phyloP scores from a whole-genome alignment of 53 echinoderm and acorn worm species.

The Henricia sp. region DNA sequence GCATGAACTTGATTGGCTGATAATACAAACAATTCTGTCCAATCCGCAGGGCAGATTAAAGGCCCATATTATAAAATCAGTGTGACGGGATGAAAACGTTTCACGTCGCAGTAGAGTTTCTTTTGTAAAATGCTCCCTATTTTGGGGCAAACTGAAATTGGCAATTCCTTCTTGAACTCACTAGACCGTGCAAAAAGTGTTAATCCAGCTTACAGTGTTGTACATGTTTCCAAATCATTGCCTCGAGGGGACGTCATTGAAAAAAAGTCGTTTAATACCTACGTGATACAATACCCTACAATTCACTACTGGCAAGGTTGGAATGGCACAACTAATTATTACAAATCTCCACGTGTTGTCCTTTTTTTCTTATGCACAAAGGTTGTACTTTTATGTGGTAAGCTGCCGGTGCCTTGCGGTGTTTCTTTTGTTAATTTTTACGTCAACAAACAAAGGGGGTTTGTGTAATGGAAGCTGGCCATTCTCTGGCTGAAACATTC shows the following conservation, averaged over 20 bases:
- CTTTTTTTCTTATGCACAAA: background rate
- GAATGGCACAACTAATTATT: slow-evolving; percentile 61
- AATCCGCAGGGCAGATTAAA: slow-evolving; percentile 56
- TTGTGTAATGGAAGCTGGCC: no score
- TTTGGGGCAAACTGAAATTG: background rate
- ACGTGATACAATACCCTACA: slow-evolving; percentile 20
- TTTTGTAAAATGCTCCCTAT: slow-evolving; percentile 7
- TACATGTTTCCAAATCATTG: slow-evolving; percentile 58
- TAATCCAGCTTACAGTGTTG: slow-evolving; percentile 61
- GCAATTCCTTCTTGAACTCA: background rate
- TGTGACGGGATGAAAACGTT: slow-evolving; percentile 12
- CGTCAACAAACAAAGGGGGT: slow-evolving; percentile 50
- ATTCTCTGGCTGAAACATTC: no score
- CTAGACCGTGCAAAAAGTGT: slow-evolving; percentile 24
- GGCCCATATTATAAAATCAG: slow-evolving; percentile 43
- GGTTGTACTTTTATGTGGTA: slow-evolving; percentile 48
- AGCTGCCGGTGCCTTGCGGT: slow-evolving; percentile 35
- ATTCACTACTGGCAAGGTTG: slow-evolving; percentile 52
- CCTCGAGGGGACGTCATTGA: background rate
- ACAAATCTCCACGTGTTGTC: slow-evolving; percentile 46
- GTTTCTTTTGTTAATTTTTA: slow-evolving; percentile 61
- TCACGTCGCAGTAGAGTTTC: slow-evolving; percentile 24
- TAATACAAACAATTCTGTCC: slow-evolving; percentile 46
- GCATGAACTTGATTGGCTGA: slow-evolving; percentile 45
- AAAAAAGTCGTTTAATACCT: slow-evolving; percentile 47